phyloP scores from a whole-genome alignment of 2,888 invertebrate species.

The Anorthoa munda region DNA sequence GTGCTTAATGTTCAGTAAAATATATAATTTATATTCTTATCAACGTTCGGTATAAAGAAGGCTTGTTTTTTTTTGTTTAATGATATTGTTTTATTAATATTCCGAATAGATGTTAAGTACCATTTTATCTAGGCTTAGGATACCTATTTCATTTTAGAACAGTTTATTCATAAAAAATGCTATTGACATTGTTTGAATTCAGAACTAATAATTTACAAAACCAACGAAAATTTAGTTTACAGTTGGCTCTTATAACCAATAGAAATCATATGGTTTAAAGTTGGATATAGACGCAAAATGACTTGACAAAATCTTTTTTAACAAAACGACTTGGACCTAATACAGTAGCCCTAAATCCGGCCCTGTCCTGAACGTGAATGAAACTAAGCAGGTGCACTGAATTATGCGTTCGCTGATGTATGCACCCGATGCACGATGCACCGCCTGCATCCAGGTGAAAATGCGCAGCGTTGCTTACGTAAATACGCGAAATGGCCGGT shows the following conservation, averaged over 20 bases:
- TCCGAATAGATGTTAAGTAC: background rate
- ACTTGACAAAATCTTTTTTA: background rate
- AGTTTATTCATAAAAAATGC: background rate
- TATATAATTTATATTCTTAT: slow-evolving; percentile 47
- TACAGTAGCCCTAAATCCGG: slow-evolving; percentile 37
- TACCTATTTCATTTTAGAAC: background rate
- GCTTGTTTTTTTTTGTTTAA: slow-evolving; percentile 13
- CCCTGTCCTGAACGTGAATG: slow-evolving; percentile 62
- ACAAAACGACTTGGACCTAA: background rate
- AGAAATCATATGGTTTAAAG: background rate
- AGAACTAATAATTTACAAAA: background rate
- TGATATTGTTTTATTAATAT: slow-evolving; percentile 3
- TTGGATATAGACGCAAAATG: background rate
- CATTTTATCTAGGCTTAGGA: background rate
- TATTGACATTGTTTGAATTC: background rate
- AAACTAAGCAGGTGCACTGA: slow-evolving; percentile 72
- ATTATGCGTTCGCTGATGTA: slow-evolving; percentile 69
- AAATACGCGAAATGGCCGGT: slow-evolving; percentile 70
- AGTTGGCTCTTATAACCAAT: background rate
- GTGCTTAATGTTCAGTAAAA: slow-evolving; percentile 60
- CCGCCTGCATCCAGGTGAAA: slow-evolving; percentile 67
- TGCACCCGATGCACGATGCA: slow-evolving; percentile 68
- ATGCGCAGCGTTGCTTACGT: slow-evolving; percentile 69
- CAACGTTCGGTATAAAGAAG: slow-evolving; percentile 34
- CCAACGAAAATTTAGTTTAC: background rate